phyloP scores from a whole-genome alignment of 2,888 invertebrate species.

The Fragum sueziense region DNA sequence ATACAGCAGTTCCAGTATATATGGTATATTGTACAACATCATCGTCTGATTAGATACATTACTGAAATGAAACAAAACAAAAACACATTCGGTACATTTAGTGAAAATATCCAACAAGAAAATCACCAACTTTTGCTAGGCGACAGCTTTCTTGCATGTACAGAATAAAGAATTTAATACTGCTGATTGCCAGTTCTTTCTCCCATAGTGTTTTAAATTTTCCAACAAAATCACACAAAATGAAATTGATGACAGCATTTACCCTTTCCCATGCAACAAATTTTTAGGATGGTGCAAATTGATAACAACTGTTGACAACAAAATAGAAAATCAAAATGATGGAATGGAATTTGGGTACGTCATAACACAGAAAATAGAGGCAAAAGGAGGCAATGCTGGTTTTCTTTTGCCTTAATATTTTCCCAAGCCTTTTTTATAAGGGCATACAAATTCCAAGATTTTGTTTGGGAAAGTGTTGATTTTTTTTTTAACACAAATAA shows the following conservation, averaged over 20 bases:
- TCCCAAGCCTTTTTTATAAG: too few species aligned
- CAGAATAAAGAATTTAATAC: too few species aligned
- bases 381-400: not conserved
- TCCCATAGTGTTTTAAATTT: too few species aligned
- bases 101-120: not conserved
- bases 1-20: not conserved
- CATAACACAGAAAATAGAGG: not conserved
- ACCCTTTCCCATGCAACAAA: too few species aligned
- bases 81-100: not conserved
- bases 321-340: not conserved
- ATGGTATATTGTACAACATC: not conserved
- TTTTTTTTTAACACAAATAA: too few species aligned
- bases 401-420: not conserved
- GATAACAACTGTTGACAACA: not conserved
- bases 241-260: too few species aligned
- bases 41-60: conserved; percentile 5
- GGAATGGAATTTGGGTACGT: not conserved
- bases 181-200: too few species aligned
- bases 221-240: too few species aligned
- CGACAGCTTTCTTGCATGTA: too few species aligned
- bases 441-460: too few species aligned
- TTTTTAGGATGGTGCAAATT: not conserved
- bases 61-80: not conserved
- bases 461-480: too few species aligned
- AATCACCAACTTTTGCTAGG: too few species aligned